These are phyloP conservation scores for Eulemur rubriventer DNA, from an alignment of 2,797 vertebrate species.

Conservation along the genomic window DNA sequence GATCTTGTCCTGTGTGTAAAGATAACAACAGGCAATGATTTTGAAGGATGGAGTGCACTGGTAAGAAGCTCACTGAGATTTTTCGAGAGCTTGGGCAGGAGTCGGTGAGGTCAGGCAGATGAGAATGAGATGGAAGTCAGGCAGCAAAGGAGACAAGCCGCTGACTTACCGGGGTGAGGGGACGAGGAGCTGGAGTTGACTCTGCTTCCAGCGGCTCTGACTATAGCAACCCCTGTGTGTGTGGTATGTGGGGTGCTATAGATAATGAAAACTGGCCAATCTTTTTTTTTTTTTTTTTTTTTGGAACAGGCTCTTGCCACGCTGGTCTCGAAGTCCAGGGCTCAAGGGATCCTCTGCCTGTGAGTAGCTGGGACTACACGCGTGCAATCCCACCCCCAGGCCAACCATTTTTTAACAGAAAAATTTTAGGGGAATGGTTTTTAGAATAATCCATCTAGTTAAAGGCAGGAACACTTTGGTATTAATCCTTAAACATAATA, in stretches of 20 bases:
- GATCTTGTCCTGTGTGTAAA: not conserved
- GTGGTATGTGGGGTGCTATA: fast-evolving
- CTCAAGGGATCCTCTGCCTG: not conserved
- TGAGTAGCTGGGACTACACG: not conserved
- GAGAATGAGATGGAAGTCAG: not conserved
- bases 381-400: not conserved
- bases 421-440: not conserved
- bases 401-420: not conserved
- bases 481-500: not conserved
- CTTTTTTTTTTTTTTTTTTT: not conserved
- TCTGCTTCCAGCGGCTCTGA: not conserved
- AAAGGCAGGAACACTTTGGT: not conserved
- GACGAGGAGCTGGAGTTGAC: not conserved
- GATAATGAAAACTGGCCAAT: not conserved
- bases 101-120: not conserved
- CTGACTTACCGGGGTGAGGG: not conserved
- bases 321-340: not conserved
- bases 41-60: not conserved
- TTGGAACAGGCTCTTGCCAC: too few relatives aligned
- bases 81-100: not conserved
- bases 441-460: not conserved
- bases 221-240: not conserved
- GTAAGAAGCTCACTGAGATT: not conserved
- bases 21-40: not conserved
- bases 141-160: not conserved